Evolutionary conservation across 2,113 vertebrate genomes (phyloP).

Genomic region (Mus spicilegus): DNA sequence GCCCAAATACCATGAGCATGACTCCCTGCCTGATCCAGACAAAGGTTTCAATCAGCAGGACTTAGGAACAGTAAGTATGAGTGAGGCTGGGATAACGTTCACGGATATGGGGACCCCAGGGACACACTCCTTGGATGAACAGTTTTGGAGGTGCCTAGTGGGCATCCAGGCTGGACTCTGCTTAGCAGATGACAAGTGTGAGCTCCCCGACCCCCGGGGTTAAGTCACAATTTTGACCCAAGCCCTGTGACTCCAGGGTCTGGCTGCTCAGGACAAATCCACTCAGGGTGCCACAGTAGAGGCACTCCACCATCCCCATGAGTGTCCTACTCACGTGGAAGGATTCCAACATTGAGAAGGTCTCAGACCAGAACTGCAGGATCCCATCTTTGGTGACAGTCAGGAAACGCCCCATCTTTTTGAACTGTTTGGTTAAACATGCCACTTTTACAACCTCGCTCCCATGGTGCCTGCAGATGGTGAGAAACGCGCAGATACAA

Average conservation of each 20-base stretch:
- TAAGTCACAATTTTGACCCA: not conserved
- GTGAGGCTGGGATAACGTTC: not conserved
- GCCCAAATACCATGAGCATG: not conserved
- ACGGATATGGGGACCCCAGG: not conserved
- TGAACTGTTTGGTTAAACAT: constrained; percentile 62
- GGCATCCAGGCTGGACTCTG: not conserved
- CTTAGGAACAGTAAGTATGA: not conserved
- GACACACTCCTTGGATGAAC: not conserved
- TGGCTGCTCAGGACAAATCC: not conserved
- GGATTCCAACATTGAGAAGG: constrained; percentile 71
- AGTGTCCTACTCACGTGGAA: constrained; percentile 56
- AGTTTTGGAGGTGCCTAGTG: not conserved
- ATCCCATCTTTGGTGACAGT: constrained; percentile 80
- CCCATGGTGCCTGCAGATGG: constrained; percentile 67
- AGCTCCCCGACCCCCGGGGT: not conserved
- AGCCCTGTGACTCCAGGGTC: not conserved
- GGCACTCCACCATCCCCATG: not conserved
- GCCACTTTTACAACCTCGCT: constrained; percentile 80
- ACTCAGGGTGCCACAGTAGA: not conserved
- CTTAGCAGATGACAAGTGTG: not conserved
- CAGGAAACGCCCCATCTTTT: constrained; percentile 75
- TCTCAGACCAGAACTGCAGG: constrained; percentile 82
- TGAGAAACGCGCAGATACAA: not conserved
- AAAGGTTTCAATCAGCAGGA: not conserved
- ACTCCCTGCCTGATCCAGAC: not conserved